These are phyloP conservation scores for Paracyclopina nana DNA, from an alignment of 1,140 invertebrate species.

Conservation along the genomic window DNA sequence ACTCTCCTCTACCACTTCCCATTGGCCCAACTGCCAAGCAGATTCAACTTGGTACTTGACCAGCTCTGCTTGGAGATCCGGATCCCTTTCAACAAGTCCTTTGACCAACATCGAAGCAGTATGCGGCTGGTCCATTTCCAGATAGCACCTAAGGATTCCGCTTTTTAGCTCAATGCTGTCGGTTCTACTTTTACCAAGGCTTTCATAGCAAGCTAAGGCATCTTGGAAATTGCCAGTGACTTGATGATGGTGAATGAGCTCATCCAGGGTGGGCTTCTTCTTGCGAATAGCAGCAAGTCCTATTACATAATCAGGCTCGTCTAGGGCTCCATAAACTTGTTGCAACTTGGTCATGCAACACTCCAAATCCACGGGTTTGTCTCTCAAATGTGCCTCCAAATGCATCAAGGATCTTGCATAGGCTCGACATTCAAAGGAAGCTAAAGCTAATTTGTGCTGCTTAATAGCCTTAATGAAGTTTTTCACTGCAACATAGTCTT, in stretches of 20 bases:
- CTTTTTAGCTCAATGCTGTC: slow-evolving; percentile 24
- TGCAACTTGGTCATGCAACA: slow-evolving; percentile 30
- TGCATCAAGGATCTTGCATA: slow-evolving; percentile 34
- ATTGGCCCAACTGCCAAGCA: slow-evolving; percentile 63
- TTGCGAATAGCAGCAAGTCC: slow-evolving; percentile 31
- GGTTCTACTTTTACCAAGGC: slow-evolving; percentile 25
- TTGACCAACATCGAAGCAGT: slow-evolving; percentile 28
- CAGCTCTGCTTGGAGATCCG: slow-evolving; percentile 25
- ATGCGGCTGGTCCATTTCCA: slow-evolving; percentile 32
- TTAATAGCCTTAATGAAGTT: slow-evolving; percentile 30
- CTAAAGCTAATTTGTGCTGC: slow-evolving; percentile 30
- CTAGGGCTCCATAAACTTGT: slow-evolving; percentile 34
- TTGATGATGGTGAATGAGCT: slow-evolving; percentile 32
- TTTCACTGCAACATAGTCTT: slow-evolving; percentile 14
- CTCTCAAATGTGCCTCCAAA: slow-evolving; percentile 30
- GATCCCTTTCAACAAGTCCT: slow-evolving; percentile 26
- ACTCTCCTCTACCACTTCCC: slow-evolving; percentile 50
- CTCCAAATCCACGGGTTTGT: slow-evolving; percentile 23
- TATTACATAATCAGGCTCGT: slow-evolving; percentile 37
- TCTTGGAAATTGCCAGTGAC: slow-evolving; percentile 31
- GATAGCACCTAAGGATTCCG: slow-evolving; percentile 31
- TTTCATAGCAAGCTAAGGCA: slow-evolving; percentile 35
- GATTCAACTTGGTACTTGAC: slow-evolving; percentile 45
- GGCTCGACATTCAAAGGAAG: slow-evolving; percentile 33
- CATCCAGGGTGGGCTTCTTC: slow-evolving; percentile 27